Conservation (phyloP, 2,113 vertebrate genomes). For the Rhinolophus sinicus region DNA sequence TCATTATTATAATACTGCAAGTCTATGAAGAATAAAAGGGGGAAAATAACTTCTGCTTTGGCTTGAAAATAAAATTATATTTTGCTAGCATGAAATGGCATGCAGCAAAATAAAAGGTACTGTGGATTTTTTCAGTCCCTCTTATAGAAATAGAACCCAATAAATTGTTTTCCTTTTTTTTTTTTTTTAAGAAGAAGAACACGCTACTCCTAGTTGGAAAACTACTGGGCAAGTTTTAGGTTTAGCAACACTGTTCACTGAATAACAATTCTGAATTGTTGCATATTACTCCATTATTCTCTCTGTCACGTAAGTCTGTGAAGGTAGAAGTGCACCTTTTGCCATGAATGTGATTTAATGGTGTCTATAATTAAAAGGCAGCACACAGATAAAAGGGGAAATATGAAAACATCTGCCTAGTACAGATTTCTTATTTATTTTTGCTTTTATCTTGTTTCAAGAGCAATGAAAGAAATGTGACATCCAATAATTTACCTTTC, state of each 20-base stretch:
- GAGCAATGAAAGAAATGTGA: constrained; percentile 39
- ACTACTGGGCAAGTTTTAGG: constrained; percentile 9
- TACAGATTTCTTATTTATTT: constrained; percentile 28
- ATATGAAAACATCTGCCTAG: not conserved
- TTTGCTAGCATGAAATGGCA: constrained; percentile 66
- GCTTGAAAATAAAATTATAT: constrained; percentile 75
- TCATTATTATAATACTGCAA: constrained; percentile 64
- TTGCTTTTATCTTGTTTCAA: constrained; percentile 21
- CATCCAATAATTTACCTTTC: constrained; percentile 2
- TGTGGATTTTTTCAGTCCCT: constrained; percentile 20
- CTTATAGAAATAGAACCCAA: constrained; percentile 46
- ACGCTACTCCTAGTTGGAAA: constrained; percentile 58
- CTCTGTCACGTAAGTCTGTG: not conserved
- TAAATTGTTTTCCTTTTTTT: constrained; percentile 57
- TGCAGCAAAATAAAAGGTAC: constrained; percentile 39
- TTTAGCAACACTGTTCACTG: constrained; percentile 4
- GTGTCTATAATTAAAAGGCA: not conserved
- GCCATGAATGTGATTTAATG: not conserved
- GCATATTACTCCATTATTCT: not conserved
- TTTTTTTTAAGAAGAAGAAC: constrained; percentile 67
- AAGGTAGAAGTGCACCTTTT: not conserved
- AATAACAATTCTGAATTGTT: constrained; percentile 37
- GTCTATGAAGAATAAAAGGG: constrained; percentile 50
- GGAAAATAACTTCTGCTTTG: constrained; percentile 49
- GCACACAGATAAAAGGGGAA: not conserved